Evolutionary conservation across 2,113 vertebrate genomes (phyloP), one percentile per base, ranked within the genome.

Genomic region (Meleagris gallopavo): DNA sequence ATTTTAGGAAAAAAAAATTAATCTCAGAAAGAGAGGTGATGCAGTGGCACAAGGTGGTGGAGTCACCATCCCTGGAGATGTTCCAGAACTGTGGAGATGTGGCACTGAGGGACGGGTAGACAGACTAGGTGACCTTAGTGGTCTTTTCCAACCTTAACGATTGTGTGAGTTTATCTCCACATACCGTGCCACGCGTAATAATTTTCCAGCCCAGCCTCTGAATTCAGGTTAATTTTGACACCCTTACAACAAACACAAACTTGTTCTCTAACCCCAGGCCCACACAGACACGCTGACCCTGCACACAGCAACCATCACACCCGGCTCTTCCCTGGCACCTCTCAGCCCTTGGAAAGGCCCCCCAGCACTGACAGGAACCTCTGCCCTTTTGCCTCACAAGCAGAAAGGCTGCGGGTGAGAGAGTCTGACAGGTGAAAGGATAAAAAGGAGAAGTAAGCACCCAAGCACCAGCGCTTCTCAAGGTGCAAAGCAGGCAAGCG

Each of bases 381-480:
- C 75, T 69, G 20, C 9, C 34, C 7, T 52, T 73, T n/a, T 46
- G 8, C n/a, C 38, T 38, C 65, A 14, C 21, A 25, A 32, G 48
- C 0, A 4, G 4, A 41, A 7, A 29, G 43, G 32, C 48, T 50
- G 21, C 32, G 27, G 34, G 22, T 32, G 41, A 45, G 29, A 32
- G 24, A 4, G 32, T 19, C 32, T n/a, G 32, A 11, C 6, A 34
- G 4, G 13, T 11, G 7, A 24, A 27, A 25, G 4, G 20, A 19
- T 43, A 17, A 43, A 43, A 43, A 43, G 41, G 5, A 50, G 13
- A 57, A 11, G 18, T 2, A 2, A 4, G 11, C 1, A 48, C 12
- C 41, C 6, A 11, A 20, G 55, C 4, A 2, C 73, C 40, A 2
- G 10, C 48, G 7, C 1, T 0, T 30, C 5, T 30, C 29, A 18